Evolutionary conservation across 2,113 vertebrate species (phyloP).

Genomic region (Sinocyclocheilus grahami): DNA sequence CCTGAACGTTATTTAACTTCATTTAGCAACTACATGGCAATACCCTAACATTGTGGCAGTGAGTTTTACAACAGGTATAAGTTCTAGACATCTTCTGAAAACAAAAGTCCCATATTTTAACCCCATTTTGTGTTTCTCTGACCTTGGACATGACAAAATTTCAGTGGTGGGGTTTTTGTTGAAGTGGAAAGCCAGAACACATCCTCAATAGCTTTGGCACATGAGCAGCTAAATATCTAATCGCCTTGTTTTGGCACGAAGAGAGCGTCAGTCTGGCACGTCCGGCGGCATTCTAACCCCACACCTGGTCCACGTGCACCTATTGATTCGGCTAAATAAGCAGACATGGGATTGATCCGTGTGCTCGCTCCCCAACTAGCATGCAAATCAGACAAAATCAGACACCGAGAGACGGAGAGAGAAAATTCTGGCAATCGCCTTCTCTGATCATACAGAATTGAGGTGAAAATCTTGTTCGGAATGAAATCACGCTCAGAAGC

Average conservation of each 20-base stretch:
- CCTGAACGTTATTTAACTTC: no score
- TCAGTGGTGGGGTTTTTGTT: not conserved
- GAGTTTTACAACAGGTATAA: not conserved
- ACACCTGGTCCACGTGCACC: slow-evolving; percentile 35
- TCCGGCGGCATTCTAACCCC: slow-evolving; percentile 42
- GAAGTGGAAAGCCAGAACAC: not conserved
- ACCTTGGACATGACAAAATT: not conserved
- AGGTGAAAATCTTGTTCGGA: slow-evolving; percentile 35
- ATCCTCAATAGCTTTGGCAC: not conserved
- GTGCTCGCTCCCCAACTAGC: slow-evolving; percentile 34
- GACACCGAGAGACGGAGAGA: slow-evolving; percentile 3
- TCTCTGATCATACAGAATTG: slow-evolving; percentile 46
- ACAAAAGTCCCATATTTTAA: not conserved
- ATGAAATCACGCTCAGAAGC: slow-evolving; percentile 47
- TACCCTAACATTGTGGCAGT: not conserved
- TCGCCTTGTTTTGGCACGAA: slow-evolving; percentile 30
- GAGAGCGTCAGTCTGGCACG: slow-evolving; percentile 36
- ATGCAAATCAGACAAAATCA: slow-evolving; percentile 41
- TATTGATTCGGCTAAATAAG: slow-evolving; percentile 57
- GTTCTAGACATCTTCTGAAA: not conserved
- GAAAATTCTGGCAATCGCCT: slow-evolving; percentile 27
- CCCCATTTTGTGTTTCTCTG: not conserved
- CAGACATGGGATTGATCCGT: slow-evolving; percentile 56
- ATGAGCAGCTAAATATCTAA: slow-evolving; percentile 20
- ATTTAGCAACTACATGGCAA: not conserved